Evolutionary conservation across 2,113 vertebrate genomes (phyloP), one percentile per base, ranked within the genome.

Genomic region (Pagrus major): DNA sequence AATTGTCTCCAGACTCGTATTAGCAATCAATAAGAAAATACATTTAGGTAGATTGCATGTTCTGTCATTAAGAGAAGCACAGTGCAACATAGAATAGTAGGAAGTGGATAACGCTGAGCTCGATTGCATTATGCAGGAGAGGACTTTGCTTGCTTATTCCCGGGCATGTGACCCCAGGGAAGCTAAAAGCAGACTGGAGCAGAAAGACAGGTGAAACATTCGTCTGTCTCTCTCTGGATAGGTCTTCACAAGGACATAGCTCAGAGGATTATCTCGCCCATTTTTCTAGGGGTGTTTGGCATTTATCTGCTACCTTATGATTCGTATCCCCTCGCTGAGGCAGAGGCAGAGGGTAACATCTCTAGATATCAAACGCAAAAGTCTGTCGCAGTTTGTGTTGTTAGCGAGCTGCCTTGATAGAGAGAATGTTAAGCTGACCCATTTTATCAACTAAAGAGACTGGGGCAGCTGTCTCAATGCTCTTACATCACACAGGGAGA

Each of bases 291-390:
- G 46, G 63, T 68, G 76, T 52, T 76, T 86, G 83, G 84, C 82
- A 88, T 65, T 93, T 87, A 90, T 93, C 88, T 81, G 80, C 39
- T 88, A 85, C 68, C 47, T 85, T 92, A 67, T 83, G 79, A 91
- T 88, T 66, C 44, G 52, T n/a, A 75, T 87, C 81, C 88, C 69
- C 58, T 39, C 54, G 60, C 42, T 25, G 70, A 55, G 21, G 61
- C 58, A 9, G 11, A 73, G 64, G 44, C 10, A 65, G 18, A 69
- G 52, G 33, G 20, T 20, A 81, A 51, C 47, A 76, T 81, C 83
- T 81, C 54, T 5, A 29, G 64, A 67, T 92, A 89, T 90, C 88
- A 91, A 93, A 93, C 27, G 11, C 39, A 63, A 35, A 86, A 51
- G 79, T 78, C 51, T 80, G 80, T 89, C 87, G 85, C 70, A 59